phyloP scores from a whole-genome alignment of 2,888 invertebrate species.

The Cryptocheilus praepositus region DNA sequence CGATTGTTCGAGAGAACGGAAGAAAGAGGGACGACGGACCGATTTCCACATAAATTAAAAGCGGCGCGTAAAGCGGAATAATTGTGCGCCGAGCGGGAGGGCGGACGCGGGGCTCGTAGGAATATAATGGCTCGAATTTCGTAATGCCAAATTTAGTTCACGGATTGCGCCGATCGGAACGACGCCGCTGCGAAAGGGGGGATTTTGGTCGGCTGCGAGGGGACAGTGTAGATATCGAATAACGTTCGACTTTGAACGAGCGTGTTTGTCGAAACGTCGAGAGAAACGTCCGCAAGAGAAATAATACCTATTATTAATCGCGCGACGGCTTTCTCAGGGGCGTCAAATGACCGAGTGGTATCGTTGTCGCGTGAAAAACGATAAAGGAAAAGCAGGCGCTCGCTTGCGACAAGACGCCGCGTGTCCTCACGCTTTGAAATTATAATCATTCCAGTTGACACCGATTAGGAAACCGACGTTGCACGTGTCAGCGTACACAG shows the following conservation, averaged over 20 bases:
- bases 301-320: constrained; percentile 14
- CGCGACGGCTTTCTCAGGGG: constrained; percentile 16
- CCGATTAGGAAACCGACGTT: background rate
- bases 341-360: constrained; percentile 17
- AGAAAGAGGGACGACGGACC: constrained; percentile 3
- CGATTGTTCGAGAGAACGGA: background rate
- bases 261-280: constrained; percentile 33
- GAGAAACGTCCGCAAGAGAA: constrained; percentile 13
- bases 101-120: too few relatives aligned
- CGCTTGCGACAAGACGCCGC: constrained; percentile 4
- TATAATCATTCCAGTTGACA: constrained; percentile 21
- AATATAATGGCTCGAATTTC: too few relatives aligned
- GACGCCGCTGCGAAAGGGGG: background rate
- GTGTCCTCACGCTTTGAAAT: constrained; percentile 16
- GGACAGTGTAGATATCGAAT: background rate
- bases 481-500: too few relatives aligned
- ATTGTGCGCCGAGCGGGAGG: constrained; percentile 27
- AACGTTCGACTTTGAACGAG: background rate
- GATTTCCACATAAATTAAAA: constrained; percentile 24
- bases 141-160: too few relatives aligned
- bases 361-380: constrained; percentile 3
- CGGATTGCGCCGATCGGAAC: constrained; percentile 1
- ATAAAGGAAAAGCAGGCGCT: constrained; percentile 8
- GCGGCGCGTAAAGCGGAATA: constrained; percentile 33
- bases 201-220: background rate